Conservation (phyloP, 37 sponge, comb jelly and placozoan genomes). For the Ephydatia muelleri region DNA sequence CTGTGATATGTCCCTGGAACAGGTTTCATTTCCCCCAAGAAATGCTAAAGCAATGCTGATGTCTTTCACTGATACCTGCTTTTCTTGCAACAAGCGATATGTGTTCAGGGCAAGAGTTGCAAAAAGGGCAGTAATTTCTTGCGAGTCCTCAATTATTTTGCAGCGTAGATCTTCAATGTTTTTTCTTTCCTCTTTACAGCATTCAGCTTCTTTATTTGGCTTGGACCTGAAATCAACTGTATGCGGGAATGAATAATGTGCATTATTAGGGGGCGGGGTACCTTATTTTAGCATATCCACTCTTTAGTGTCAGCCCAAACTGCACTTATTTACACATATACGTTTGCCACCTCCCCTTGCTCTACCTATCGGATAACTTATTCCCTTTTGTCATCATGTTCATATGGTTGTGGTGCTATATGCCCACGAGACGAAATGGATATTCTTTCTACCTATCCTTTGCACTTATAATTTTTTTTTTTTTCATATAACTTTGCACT, state of each 20-base stretch:
- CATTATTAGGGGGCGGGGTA: too few relatives aligned
- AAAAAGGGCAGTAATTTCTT: constrained; percentile 26
- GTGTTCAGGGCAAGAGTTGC: constrained; percentile 13
- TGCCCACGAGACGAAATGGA: too few relatives aligned
- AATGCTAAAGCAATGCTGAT: constrained; percentile 15
- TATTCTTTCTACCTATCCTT: too few relatives aligned
- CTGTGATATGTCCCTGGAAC: constrained; percentile 7
- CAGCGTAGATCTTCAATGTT: constrained; percentile 7
- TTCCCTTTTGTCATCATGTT: too few relatives aligned
- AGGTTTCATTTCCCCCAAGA: constrained; percentile 4
- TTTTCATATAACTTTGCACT: too few relatives aligned
- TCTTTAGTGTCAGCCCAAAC: too few relatives aligned
- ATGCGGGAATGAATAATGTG: background rate
- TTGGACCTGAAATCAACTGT: background rate
- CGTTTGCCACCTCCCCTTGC: too few relatives aligned
- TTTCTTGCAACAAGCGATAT: constrained; percentile 18
- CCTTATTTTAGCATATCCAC: too few relatives aligned
- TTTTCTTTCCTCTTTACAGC: background rate
- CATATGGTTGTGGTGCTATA: too few relatives aligned
- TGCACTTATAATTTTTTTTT: too few relatives aligned
- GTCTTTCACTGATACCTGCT: constrained; percentile 17
- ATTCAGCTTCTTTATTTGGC: background rate
- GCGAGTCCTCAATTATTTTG: constrained; percentile 13
- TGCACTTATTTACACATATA: too few relatives aligned
- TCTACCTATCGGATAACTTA: too few relatives aligned